Evolutionary conservation across 2,888 invertebrate species (phyloP).

Genomic region (Brachycybe producta): DNA sequence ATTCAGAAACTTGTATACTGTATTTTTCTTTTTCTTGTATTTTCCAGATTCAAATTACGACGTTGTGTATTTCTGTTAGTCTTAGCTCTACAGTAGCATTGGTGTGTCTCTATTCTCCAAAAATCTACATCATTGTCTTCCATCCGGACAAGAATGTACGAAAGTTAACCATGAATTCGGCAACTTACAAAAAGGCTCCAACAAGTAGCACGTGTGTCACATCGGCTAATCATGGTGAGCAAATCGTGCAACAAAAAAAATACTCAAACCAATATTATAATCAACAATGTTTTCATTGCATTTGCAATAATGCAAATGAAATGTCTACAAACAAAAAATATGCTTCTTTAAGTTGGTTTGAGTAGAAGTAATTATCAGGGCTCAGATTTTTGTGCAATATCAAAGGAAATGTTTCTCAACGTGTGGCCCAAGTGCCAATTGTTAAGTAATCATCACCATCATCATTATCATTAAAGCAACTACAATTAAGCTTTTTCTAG

Average conservation of each 20-base stretch:
- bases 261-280: neutral
- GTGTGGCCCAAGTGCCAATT: too few species aligned
- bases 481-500: too few species aligned
- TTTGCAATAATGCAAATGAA: neutral
- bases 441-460: too few species aligned
- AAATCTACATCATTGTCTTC: constrained; percentile 56
- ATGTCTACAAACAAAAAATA: neutral
- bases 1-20: neutral
- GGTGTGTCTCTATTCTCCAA: constrained; percentile 55
- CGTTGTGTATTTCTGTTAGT: constrained; percentile 53
- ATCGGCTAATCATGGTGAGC: constrained; percentile 26
- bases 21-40: constrained; percentile 4
- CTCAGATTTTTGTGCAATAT: too few species aligned
- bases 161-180: constrained; percentile 36
- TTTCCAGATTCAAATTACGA: constrained; percentile 51
- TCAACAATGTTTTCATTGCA: too few species aligned
- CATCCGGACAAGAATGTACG: constrained; percentile 60
- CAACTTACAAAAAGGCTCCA: constrained; percentile 31
- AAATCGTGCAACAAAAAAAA: too few species aligned
- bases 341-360: too few species aligned
- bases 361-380: too few species aligned
- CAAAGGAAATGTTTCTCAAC: too few species aligned
- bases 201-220: constrained; percentile 26
- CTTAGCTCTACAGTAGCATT: constrained; percentile 55
- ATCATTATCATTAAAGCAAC: too few species aligned